Base-by-base conservation (phyloP, 2,888 invertebrate genomes). In the Euzophera pinguis region DNA sequence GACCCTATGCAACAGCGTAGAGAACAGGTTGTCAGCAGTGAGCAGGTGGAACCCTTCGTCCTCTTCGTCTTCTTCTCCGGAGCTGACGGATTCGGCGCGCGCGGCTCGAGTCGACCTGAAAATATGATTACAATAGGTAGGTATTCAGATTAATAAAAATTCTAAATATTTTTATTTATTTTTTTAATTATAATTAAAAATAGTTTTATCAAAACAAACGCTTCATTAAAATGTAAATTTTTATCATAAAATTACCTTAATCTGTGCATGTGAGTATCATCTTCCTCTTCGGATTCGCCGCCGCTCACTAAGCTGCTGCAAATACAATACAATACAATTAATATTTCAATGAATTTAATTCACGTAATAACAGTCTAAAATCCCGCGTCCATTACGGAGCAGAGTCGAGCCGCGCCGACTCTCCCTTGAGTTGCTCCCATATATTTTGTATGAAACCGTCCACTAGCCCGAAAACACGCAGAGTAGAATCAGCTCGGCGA, bases 1-100 rank as follows among this genome's bases (percentile, higher is more conserved):
- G 81, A 97, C 97, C 84, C 97, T 91, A 64, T 96, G 95, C 61
- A 97, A 82, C 50, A 97, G 89, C 10, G 96, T 96, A 10, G 97
- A 96, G 87, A 97, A 97, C 50, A 97, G 91, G 78, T 96, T 96
- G 87, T 97, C 97, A 0, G 97, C 97, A 1, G 97, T 97, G 64
- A 97, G 92, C 66, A 97, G 93, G 77, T 97, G 97, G 90, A 97
- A 97, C 63, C 96, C 96, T 73, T 97, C 97, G 71, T 96, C 96
- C 67, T 97, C 90, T 71, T 96, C 97, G 75, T 96, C 97, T 60
- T 95, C 95, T 82, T 97, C 94, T 56, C 97, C 94, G 45, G 97
- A 97, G 78, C 97, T 97, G 60, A 96, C 92, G 57, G 97, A 97
- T 83, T 97, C 97, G 34, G 95, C 95, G 65, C 95, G 94, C 14